Evolutionary conservation across 2,888 invertebrate species (phyloP), one percentile per base, ranked within the genome.

Genomic region (Neoitamus cyanurus): DNA sequence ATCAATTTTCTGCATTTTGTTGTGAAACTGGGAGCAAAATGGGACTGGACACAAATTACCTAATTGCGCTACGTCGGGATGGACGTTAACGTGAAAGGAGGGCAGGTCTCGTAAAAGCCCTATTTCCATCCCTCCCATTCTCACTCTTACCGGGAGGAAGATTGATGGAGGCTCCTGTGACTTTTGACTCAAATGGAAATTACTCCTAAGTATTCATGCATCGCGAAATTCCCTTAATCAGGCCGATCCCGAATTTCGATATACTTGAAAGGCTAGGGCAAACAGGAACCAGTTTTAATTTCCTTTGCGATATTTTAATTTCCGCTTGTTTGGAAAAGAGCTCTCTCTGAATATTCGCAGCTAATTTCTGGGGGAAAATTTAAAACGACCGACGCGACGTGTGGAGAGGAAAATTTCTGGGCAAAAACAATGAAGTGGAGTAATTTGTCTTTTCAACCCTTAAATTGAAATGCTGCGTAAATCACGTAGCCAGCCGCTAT

Each of bases 381-480:
- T 58, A 7, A 58, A 58, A 20, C 11, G 7, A 2, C 7, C 13
- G n/a, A n/a, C n/a, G 9, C 20, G 6, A 4, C 25, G 25, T 58
- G 6, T 58, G 58, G 3, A 58, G 9, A 7, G 2, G 3, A 20
- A 7, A 25, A 58, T 34, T 34, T 34, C 7, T 34, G 3, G 3
- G 3, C 7, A 34, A 34, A 34, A 34, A 34, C 6, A 58, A 58
- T 20, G 2, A 58, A 25, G 25, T 58, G 25, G 20, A 20, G 20
- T 58, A 58, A 58, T 58, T 58, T 58, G 58, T 58, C 58, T 58
- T 58, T 58, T 58, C 20, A 58, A 58, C 58, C 58, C 58, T 58
- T 58, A 58, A 58, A 58, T 58, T 58, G 58, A 58, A 58, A 58
- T 58, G 58, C 20, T 58, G 58, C 20, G 58, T 20, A 58, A 58